Evolutionary conservation across 2,113 vertebrate genomes (phyloP), one percentile per base, ranked within the genome.

Genomic region (Pelvicachromis taeniatus): DNA sequence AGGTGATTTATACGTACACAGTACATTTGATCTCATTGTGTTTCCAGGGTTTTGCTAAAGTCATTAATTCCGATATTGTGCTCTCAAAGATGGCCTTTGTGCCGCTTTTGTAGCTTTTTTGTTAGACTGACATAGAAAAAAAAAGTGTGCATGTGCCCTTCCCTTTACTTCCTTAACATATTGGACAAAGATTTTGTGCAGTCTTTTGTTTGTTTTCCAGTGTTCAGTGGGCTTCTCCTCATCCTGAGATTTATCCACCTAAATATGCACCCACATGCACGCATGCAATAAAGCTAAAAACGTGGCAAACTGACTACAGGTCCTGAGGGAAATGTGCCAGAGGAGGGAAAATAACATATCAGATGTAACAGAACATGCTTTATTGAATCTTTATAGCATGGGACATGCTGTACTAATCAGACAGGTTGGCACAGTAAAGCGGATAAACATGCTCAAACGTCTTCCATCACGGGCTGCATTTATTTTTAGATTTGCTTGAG

Each of bases 21-120:
- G 45, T 45, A 58, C 65, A 82, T 85, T 87, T 85, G 89, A 93
- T 89, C 78, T 80, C 33, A 83, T 50, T 73, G 80, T 82, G 85
- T 82, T 58, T 61, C 50, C 68, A 63, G 68, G 35, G 35, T 73
- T 88, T 80, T 83, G 42, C 85, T 50, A n/a, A 78, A 61, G 61
- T 38, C 40, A 65, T 90, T 89, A 78, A 21, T 26, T 53, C 31
- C 68, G 85, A 78, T 82, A 88, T 77, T 81, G 53, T 12, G 56
- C 55, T 63, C 52, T 90, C 81, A 91, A 82, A 89, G 80, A 68
- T 70, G 50, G 82, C 63, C 75, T 87, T 90, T 86, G 80, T 91
- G 85, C 48, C 42, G 84, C 77, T 80, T 87, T 31, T 84, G 82
- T 48, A 84, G 40, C 55, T 40, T 88, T 40, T 82, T 52, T 19